Evolutionary conservation across 2,797 vertebrate species (phyloP).

Genomic region (Bradypodion ventrale): DNA sequence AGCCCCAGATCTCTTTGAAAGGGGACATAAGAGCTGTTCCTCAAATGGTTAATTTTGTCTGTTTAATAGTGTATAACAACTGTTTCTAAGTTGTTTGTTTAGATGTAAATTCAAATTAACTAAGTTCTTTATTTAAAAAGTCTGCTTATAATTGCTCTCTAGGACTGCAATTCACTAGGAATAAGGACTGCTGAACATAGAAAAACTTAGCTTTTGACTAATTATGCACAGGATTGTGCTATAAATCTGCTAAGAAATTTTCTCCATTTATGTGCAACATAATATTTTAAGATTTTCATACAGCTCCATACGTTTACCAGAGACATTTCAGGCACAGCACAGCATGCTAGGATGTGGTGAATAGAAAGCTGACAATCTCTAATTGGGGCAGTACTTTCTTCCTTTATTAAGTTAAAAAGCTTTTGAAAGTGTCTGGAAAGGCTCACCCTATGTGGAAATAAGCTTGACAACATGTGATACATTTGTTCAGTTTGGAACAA

Average conservation of each 20-base stretch:
- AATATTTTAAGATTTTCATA: background rate
- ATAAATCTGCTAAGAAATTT: background rate
- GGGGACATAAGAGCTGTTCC: background rate
- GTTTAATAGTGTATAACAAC: background rate
- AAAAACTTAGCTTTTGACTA: background rate
- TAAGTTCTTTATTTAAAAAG: background rate
- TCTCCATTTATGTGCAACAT: background rate
- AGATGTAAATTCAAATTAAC: background rate
- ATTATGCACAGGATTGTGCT: background rate
- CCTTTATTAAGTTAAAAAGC: background rate
- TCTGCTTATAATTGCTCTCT: background rate
- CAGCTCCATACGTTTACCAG: background rate
- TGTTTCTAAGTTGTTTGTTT: background rate
- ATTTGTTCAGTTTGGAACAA: background rate
- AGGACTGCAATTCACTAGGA: background rate
- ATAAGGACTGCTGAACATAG: background rate
- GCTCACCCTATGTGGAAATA: too few relatives aligned
- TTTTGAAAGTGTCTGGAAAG: background rate
- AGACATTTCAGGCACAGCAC: background rate
- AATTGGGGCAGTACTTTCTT: background rate
- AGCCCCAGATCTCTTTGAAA: background rate
- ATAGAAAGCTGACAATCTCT: rapidly evolving
- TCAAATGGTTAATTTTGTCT: background rate
- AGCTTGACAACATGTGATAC: too few relatives aligned
- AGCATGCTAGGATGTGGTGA: rapidly evolving